Base-by-base conservation (phyloP, 1,140 invertebrate genomes). In the Artemia franciscana region DNA sequence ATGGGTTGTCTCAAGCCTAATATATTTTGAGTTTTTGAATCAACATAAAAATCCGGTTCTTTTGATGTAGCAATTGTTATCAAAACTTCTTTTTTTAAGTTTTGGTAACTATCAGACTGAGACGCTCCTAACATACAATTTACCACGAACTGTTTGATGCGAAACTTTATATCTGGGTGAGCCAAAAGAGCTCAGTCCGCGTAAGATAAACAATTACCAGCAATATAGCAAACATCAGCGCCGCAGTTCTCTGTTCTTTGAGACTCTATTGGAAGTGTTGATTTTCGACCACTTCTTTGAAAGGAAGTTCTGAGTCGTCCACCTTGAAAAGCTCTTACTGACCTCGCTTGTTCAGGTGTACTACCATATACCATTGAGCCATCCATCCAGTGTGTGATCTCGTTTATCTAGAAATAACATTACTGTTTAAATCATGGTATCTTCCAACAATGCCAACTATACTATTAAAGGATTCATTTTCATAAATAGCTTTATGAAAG, bases 341-440 rank as follows among this genome's bases (percentile, higher is more conserved):
- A 76, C 23, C 73, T 71, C 23, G 82, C 80, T 62, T 81, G 76
- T 58, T 78, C 68, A 7, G 79, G 74, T 21, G 72, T 81, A 30
- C 83, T 85, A 2, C 89, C 90, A 68, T 94, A 93, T 5, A 90
- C 81, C 51, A 86, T 73, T 0, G 88, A 92, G 9, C 86, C 76
- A 70, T 94, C 91, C 74, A 93, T 74, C 68, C 78, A 92, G 2
- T 85, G 79, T 7, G 88, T 90, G 0, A 91, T 83, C n/a, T 78
- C 78, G 5, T 85, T 84, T 24, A 91, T 67, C 82, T 62, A 21
- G 9, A 15, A 21, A 57, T 90, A 58, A 60, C 71, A 59, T 51
- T 12, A 26, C 26, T 18, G 23, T 7, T 3, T 23, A 1, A 3
- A 23, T 7, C 4, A 24, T 12, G 59, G 24, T 24, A 56, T 25